Percentiles rank a stretch among this genome's conserved stretches.
Evolutionary conservation across 2,797 vertebrate genomes (phyloP).

Genomic region (Sebastes miniatus): DNA sequence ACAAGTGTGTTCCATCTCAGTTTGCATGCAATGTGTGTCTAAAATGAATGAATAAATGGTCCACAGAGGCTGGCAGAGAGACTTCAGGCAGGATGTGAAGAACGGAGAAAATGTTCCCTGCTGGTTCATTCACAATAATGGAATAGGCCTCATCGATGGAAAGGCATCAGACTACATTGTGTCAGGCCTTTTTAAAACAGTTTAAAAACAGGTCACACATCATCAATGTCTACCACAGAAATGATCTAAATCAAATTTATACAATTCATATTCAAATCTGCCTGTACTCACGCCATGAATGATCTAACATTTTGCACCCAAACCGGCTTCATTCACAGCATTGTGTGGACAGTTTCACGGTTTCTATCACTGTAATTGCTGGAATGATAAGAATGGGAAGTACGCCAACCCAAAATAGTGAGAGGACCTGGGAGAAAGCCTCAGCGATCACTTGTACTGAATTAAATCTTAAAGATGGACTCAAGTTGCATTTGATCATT

Average conservation of each 20-base stretch:
- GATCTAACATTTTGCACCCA: background rate
- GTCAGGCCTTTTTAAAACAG: conserved; percentile 67
- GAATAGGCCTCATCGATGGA: conserved; percentile 90
- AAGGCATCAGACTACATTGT: conserved; percentile 85
- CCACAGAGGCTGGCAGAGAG: conserved; percentile 90
- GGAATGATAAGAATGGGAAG: background rate
- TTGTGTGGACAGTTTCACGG: background rate
- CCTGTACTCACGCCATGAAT: background rate
- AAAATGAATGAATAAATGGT: background rate
- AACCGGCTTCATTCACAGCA: background rate
- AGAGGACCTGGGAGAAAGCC: background rate
- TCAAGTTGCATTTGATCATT: background rate
- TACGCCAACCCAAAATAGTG: background rate
- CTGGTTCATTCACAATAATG: conserved; percentile 93
- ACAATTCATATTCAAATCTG: background rate
- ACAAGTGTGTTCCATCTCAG: background rate
- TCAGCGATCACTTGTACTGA: background rate
- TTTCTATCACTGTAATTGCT: background rate
- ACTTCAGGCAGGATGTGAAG: conserved; percentile 82
- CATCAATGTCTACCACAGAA: background rate
- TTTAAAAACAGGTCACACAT: conserved; percentile 4
- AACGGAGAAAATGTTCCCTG: conserved; percentile 82
- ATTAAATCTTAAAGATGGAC: conserved; percentile 5
- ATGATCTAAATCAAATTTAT: background rate
- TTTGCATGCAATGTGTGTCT: background rate